Evolutionary conservation across 2,888 invertebrate species (phyloP).

Genomic region (Tetropium fuscum): DNA sequence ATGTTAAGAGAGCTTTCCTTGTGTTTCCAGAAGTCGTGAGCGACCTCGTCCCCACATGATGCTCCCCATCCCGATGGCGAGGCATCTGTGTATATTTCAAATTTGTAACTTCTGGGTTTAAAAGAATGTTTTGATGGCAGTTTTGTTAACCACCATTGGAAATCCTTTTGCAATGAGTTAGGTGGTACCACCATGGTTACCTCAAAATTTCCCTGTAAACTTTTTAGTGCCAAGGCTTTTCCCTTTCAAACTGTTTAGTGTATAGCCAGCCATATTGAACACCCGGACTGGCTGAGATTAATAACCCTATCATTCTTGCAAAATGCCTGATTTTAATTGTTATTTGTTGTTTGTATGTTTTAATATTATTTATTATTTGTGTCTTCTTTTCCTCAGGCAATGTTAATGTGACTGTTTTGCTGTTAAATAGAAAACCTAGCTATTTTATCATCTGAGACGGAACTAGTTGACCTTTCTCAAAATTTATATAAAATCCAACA

Average conservation of each 20-base stretch:
- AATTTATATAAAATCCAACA: too few species aligned
- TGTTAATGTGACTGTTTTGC: neutral
- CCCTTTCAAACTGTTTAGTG: neutral
- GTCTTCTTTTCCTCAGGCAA: too few species aligned
- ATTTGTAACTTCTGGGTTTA: neutral
- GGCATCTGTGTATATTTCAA: slow-evolving; percentile 1
- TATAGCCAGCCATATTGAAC: too few species aligned
- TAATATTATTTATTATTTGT: too few species aligned
- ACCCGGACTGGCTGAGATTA: too few species aligned
- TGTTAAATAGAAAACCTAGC: too few species aligned
- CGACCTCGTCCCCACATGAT: neutral
- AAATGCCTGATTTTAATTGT: too few species aligned
- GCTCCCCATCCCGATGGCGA: neutral
- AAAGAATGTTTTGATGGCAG: neutral
- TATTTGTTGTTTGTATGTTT: too few species aligned
- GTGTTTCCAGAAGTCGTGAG: neutral
- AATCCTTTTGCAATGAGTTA: neutral
- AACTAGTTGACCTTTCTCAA: too few species aligned
- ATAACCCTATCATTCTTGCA: too few species aligned
- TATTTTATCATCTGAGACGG: too few species aligned
- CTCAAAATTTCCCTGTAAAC: neutral
- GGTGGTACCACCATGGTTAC: neutral
- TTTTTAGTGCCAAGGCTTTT: neutral
- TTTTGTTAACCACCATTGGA: neutral
- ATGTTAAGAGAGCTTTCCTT: neutral